A percentile compares a stretch with the other conserved stretches of the same genome.
phyloP scores from a whole-genome alignment of 2,113 vertebrate genomes.

The Marmota monax region DNA sequence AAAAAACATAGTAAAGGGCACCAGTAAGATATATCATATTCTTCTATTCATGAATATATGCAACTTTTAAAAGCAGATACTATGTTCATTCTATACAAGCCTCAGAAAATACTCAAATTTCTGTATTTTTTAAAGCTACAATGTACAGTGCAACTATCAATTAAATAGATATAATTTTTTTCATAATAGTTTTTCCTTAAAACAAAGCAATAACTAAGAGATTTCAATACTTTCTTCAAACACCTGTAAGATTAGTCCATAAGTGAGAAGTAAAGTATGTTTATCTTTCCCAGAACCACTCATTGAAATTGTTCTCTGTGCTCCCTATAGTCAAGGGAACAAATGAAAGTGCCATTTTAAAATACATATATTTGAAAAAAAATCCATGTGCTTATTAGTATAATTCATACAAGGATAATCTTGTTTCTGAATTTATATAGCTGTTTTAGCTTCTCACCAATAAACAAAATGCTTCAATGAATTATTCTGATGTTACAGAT shows the following conservation, averaged over 20 bases:
- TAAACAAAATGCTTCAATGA: not conserved
- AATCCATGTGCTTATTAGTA: not conserved
- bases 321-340: not conserved
- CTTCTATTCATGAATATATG: not conserved
- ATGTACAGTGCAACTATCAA: not conserved
- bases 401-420: not conserved
- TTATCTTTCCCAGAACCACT: not conserved
- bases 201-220: not conserved
- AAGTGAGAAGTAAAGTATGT: not conserved
- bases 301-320: not conserved
- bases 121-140: not conserved
- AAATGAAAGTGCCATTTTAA: conserved; percentile 18
- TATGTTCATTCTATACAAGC: not conserved
- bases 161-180: not conserved
- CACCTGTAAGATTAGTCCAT: not conserved
- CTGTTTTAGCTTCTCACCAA: not conserved
- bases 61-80: not conserved
- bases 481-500: not conserved
- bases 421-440: not conserved
- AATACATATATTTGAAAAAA: not conserved
- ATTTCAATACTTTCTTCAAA: not conserved
- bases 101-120: not conserved
- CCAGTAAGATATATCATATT: not conserved
- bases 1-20: not conserved
- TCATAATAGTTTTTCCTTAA: not conserved